Base-by-base conservation (phyloP, 2,797 vertebrate genomes). In the Cuniculus paca region DNA sequence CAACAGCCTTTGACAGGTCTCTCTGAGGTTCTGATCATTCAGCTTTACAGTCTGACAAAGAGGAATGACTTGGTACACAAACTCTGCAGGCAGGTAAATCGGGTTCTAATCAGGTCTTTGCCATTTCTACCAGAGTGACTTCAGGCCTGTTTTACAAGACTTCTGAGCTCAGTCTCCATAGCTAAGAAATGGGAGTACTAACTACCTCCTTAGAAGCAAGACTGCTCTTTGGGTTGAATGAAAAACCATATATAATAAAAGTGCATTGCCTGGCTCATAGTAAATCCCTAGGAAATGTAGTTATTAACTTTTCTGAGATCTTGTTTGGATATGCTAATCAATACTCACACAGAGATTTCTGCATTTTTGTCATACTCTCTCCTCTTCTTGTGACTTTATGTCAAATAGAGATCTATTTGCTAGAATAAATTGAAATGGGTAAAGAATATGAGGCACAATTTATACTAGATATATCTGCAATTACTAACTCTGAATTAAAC, bases 401-500 rank as follows among this genome's bases (percentile, higher is more conserved):
- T 88, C 86, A 93, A 97, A 96, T 88, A 97, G 34, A 98, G 98
- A 98, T 98, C 98, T 98, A 98, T 99, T 99, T 98, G 98, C 98
- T 98, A 98, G 99, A 99, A 98, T 98, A 98, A 99, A 99, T 98
- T 98, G 98, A 98, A 99, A 97, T 95, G 97, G 96, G 98, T 97
- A 98, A 98, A 98, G 98, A 98, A 97, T 98, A 98, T 97, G 98
- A 98, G 97, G 97, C 96, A 97, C 98, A 98, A 98, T 98, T 99
- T 99, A 98, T 98, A 98, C 97, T 97, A 98, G 98, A 98, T 98
- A 98, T 98, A 98, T 98, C 98, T 99, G 98, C 98, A 99, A 98
- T 99, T 99, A 98, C 98, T 97, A 98, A 98, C 97, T 98, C 98
- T 98, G 98, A 98, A 99, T 99, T 98, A 99, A 99, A 98, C 98